Evolutionary conservation across 1,140 invertebrate species (phyloP).

Genomic region (Drosophila gunungcola): DNA sequence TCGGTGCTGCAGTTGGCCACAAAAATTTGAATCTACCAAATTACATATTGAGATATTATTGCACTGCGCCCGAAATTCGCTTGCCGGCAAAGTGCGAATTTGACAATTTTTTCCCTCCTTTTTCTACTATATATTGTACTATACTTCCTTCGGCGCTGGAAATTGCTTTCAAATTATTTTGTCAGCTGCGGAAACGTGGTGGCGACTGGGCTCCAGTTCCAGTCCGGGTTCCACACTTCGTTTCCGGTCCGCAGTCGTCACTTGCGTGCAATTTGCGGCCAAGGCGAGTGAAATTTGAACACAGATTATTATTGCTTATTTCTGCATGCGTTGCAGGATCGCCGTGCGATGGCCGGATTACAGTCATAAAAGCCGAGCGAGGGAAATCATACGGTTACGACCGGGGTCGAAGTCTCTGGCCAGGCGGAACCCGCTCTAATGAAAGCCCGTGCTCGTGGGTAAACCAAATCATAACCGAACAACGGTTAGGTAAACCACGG

Average conservation of each 20-base stretch:
- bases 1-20: conserved; percentile 46
- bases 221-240: conserved; percentile 1
- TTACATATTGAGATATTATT: conserved; percentile 84
- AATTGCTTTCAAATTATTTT: conserved; percentile 83
- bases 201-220: conserved; percentile 15
- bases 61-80: conserved; percentile 64
- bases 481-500: conserved; percentile 31
- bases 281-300: conserved; percentile 69
- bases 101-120: conserved; percentile 59
- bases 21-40: conserved; percentile 75
- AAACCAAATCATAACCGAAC: conserved; percentile 24
- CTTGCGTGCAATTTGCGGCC: conserved; percentile 73
- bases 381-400: conserved; percentile 50
- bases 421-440: conserved; percentile 39
- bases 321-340: conserved; percentile 71
- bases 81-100: conserved; percentile 72
- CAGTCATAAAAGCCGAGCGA: conserved; percentile 56
- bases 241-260: conserved; percentile 45
- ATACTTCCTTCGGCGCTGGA: conserved; percentile 43
- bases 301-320: conserved; percentile 79
- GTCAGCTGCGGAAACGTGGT: conserved; percentile 68
- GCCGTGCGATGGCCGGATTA: conserved; percentile 41
- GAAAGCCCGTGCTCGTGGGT: conserved; percentile 39
- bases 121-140: neutral
- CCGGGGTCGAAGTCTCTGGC: neutral